These are phyloP conservation scores for Phyto melanocephala DNA, from an alignment of 2,888 invertebrate species.

Conservation along the genomic window DNA sequence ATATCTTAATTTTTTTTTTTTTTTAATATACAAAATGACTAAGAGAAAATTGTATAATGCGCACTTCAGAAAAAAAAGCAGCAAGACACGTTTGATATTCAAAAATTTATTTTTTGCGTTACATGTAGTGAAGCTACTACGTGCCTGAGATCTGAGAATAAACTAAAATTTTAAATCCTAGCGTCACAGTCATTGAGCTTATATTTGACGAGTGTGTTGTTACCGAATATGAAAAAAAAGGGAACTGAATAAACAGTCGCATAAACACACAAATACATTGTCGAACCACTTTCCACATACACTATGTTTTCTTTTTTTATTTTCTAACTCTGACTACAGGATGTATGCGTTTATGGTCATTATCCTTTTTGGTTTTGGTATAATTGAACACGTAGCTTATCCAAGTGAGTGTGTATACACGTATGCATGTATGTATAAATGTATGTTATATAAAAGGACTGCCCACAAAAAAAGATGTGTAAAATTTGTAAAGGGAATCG, in stretches of 20 bases:
- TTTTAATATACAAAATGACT: constrained; percentile 21
- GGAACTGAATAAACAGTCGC: constrained; percentile 19
- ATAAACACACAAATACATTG: not conserved
- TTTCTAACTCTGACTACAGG: constrained; percentile 17
- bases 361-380: constrained; percentile 46
- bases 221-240: constrained; percentile 21
- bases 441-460: too few species aligned
- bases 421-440: too few species aligned
- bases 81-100: constrained; percentile 39
- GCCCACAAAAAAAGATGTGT: too few species aligned
- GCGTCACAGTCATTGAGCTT: constrained; percentile 45
- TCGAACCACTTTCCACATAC: not conserved
- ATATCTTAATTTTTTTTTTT: not conserved
- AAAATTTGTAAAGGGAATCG: too few species aligned
- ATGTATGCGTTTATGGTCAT: constrained; percentile 54
- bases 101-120: constrained; percentile 26
- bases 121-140: constrained; percentile 67
- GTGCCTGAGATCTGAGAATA: constrained; percentile 75
- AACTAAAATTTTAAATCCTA: constrained; percentile 70
- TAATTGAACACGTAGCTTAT: constrained; percentile 11
- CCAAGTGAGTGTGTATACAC: not conserved
- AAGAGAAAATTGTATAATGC: constrained; percentile 38
- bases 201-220: not conserved
- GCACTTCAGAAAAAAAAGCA: constrained; percentile 47
- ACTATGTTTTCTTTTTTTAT: constrained; percentile 2